phyloP scores from a whole-genome alignment of 2,888 invertebrate species.

The Cheilosia vernalis region DNA sequence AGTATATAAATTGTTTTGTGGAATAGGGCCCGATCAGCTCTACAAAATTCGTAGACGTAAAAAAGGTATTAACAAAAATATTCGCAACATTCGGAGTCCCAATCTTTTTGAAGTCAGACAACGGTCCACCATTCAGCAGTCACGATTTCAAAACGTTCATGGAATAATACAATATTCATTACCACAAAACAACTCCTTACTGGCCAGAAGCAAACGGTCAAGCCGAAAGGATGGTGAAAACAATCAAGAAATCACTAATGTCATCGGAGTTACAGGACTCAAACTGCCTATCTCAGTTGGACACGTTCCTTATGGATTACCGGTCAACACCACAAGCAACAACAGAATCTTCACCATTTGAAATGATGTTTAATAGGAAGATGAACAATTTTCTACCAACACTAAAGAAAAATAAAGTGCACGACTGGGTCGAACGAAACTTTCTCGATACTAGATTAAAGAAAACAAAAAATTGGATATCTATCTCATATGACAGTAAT shows the following conservation, averaged over 20 bases:
- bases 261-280: background rate
- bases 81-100: background rate
- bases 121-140: background rate
- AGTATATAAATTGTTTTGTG: too few relatives aligned
- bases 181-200: slow-evolving; percentile 1
- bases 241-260: background rate
- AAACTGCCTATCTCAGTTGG: background rate
- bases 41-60: background rate
- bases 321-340: slow-evolving; percentile 14
- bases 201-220: slow-evolving; percentile 28
- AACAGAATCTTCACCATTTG: background rate
- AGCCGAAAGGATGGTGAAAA: slow-evolving; percentile 25
- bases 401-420: background rate
- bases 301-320: slow-evolving; percentile 10
- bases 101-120: background rate
- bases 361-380: background rate
- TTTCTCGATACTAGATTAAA: too few relatives aligned
- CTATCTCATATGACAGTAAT: too few relatives aligned
- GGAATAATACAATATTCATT: background rate
- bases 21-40: too few relatives aligned
- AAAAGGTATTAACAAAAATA: background rate
- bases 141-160: background rate
- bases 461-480: too few relatives aligned
- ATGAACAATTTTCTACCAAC: background rate
- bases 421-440: too few relatives aligned